Evolutionary conservation across 2,888 invertebrate species (phyloP).

Genomic region (Coecobrya sp.): DNA sequence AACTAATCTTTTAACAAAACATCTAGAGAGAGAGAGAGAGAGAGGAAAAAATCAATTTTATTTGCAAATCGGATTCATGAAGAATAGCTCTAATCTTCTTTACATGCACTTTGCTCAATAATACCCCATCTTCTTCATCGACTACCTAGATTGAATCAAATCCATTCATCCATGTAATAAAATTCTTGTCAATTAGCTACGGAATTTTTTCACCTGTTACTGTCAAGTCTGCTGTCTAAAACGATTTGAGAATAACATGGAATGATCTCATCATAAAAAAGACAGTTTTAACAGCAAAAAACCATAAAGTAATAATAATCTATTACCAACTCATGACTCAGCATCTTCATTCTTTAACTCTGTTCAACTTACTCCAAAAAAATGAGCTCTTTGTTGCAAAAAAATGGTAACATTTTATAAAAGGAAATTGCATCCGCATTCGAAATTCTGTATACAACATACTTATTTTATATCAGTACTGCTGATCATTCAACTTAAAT

Average conservation of each 20-base stretch:
- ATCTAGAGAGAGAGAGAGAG: no score
- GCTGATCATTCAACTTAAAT: no score
- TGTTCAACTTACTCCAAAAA: not conserved
- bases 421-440: not conserved
- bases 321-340: constrained; percentile 40
- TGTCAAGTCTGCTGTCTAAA: not conserved
- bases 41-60: not conserved
- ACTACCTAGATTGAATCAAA: no score
- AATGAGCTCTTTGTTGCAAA: constrained; percentile 23
- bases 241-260: not conserved
- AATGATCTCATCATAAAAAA: not conserved
- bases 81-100: no score
- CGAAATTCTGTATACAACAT: no score
- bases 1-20: not conserved
- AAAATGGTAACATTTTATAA: no score
- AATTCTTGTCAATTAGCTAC: not conserved
- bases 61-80: not conserved
- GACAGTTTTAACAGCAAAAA: not conserved
- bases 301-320: not conserved
- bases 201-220: not conserved
- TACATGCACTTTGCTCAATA: no score
- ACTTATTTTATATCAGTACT: no score
- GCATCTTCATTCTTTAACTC: not conserved
- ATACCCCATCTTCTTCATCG: not conserved
- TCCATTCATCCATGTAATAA: not conserved